Evolutionary conservation across 2,888 invertebrate genomes (phyloP).

Genomic region (Nomada ferruginata): DNA sequence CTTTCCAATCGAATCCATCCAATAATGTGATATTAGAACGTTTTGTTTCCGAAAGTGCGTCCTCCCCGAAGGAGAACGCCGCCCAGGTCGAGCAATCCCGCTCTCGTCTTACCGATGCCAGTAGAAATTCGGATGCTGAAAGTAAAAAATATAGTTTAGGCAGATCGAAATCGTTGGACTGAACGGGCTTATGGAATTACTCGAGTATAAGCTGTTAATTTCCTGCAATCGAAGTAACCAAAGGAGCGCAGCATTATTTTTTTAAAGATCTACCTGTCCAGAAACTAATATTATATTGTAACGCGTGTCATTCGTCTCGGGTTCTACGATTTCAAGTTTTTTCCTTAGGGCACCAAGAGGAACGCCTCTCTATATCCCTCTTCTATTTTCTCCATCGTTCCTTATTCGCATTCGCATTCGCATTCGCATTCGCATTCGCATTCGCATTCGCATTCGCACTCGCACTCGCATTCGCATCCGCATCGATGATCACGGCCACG

Average conservation of each 20-base stretch:
- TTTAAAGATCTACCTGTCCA: conserved; percentile 22
- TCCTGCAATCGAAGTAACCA: conserved; percentile 40
- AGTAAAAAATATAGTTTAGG: conserved; percentile 82
- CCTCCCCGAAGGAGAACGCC: conserved; percentile 62
- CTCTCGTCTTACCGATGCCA: conserved; percentile 70
- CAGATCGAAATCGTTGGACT: conserved; percentile 82
- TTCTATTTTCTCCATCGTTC: background rate
- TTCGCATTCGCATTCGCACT: no score
- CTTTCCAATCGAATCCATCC: conserved; percentile 82
- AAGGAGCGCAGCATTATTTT: conserved; percentile 52
- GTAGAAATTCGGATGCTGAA: conserved; percentile 81
- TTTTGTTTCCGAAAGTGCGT: conserved; percentile 74
- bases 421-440: background rate
- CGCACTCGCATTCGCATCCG: background rate
- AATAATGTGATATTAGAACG: conserved; percentile 83
- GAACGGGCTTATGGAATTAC: conserved; percentile 54
- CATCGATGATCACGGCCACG: background rate
- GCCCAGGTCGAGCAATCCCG: conserved; percentile 59
- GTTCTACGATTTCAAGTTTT: background rate
- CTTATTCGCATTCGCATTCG: no score
- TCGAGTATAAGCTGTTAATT: background rate
- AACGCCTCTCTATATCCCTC: background rate
- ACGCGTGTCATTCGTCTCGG: background rate
- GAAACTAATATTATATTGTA: conserved; percentile 14
- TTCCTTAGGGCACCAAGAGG: background rate